These are phyloP conservation scores for Danio choprae DNA, from an alignment of 2,797 vertebrate genomes.

Conservation along the genomic window DNA sequence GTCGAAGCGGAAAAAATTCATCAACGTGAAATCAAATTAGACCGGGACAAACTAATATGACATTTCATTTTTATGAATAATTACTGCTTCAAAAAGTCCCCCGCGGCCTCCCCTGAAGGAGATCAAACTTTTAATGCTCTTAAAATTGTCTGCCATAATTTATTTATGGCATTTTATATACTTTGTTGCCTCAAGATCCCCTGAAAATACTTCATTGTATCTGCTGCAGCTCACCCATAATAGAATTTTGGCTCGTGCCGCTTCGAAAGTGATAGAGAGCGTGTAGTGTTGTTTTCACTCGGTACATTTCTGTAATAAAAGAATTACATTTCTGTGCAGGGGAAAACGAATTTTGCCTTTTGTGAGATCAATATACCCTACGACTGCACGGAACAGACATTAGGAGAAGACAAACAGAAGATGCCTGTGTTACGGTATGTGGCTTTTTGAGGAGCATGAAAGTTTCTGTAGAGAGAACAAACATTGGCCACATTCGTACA, in stretches of 20 bases:
- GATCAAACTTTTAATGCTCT: conserved; percentile 72
- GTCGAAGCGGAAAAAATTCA: conserved; percentile 54
- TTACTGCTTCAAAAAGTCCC: conserved; percentile 65
- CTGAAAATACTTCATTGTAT: conserved; percentile 69
- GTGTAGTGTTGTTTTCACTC: conserved; percentile 54
- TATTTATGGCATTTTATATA: conserved; percentile 72
- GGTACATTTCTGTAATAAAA: conserved; percentile 63
- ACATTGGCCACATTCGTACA: neutral
- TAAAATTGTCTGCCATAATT: conserved; percentile 71
- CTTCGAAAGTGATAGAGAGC: conserved; percentile 44
- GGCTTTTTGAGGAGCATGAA: conserved; percentile 22
- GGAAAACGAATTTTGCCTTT: conserved; percentile 61
- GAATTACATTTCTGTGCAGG: conserved; percentile 58
- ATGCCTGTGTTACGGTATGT: conserved; percentile 11
- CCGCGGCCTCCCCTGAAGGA: conserved; percentile 59
- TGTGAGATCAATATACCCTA: conserved; percentile 62
- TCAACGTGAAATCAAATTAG: conserved; percentile 66
- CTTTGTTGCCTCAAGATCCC: conserved; percentile 67
- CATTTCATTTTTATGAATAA: conserved; percentile 73
- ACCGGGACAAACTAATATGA: conserved; percentile 69
- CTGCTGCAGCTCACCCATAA: conserved; percentile 63
- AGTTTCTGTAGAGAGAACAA: conserved; percentile 13
- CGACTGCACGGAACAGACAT: conserved; percentile 43
- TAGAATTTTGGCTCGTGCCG: conserved; percentile 62
- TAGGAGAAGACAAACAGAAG: conserved; percentile 31